Conservation (phyloP, 1,140 invertebrate genomes). For the Megathymus violae region DNA sequence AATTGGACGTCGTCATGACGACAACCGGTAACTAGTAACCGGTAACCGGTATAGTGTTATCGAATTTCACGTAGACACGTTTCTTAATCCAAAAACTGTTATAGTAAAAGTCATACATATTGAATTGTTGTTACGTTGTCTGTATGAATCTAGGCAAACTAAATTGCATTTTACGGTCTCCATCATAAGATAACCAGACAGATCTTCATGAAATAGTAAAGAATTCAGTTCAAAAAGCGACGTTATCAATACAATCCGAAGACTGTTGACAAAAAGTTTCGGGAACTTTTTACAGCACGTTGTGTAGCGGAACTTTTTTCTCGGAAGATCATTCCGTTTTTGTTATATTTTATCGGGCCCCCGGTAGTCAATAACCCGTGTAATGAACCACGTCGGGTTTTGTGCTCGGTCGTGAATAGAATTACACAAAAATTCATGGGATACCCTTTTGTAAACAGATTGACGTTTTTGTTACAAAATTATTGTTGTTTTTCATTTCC, state of each 20-base stretch:
- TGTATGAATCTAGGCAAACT: background rate
- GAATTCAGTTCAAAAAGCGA: background rate
- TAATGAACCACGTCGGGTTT: constrained; percentile 19
- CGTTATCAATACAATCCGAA: constrained; percentile 5
- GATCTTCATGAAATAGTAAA: background rate
- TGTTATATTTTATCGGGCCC: background rate
- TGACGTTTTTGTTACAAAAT: constrained; percentile 10
- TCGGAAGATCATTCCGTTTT: constrained; percentile 7
- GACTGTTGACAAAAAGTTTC: background rate
- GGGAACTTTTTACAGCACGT: background rate
- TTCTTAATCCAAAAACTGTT: background rate
- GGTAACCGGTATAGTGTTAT: constrained; percentile 12
- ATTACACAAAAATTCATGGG: constrained; percentile 27
- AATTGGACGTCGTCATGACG: constrained; percentile 14
- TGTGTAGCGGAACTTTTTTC: constrained; percentile 3
- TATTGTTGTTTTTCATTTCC: constrained; percentile 11
- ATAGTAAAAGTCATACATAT: background rate
- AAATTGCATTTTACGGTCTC: background rate
- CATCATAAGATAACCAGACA: background rate
- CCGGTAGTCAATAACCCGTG: constrained; percentile 25
- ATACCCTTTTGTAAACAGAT: constrained; percentile 25
- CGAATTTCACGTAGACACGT: constrained; percentile 1
- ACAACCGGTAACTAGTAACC: no score
- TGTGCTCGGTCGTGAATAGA: constrained; percentile 15
- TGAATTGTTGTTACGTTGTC: no score